phyloP scores from a whole-genome alignment of 2,113 vertebrate genomes.

The Sinocyclocheilus maitianheensis region DNA sequence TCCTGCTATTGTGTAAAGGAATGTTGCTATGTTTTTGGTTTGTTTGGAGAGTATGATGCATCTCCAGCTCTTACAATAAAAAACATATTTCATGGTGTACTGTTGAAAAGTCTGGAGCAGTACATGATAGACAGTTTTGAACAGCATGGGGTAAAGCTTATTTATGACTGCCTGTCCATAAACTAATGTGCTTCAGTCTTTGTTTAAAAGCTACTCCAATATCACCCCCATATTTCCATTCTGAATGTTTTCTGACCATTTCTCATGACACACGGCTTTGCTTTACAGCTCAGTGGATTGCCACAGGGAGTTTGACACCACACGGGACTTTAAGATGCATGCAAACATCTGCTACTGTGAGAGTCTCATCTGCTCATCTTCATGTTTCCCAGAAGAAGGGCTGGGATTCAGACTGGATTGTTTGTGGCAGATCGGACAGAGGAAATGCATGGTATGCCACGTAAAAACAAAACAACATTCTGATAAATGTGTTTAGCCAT shows the following conservation, averaged over 20 bases:
- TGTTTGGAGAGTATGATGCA: constrained; percentile 47
- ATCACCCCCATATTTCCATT: background rate
- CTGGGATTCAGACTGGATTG: background rate
- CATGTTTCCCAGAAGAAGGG: constrained; percentile 15
- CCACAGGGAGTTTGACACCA: constrained; percentile 23
- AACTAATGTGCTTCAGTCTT: background rate
- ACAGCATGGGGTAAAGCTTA: background rate
- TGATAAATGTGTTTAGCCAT: background rate
- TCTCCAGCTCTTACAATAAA: constrained; percentile 39
- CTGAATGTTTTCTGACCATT: background rate
- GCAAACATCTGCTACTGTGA: constrained; percentile 31
- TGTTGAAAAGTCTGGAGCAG: background rate
- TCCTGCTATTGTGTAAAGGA: constrained; percentile 74
- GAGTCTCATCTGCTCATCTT: background rate
- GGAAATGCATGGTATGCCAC: constrained; percentile 14
- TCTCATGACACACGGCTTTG: constrained; percentile 27
- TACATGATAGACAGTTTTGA: background rate
- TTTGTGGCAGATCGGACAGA: constrained; percentile 12
- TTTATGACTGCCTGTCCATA: background rate
- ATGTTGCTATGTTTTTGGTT: constrained; percentile 60
- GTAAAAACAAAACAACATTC: background rate
- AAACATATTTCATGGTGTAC: constrained; percentile 33
- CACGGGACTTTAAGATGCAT: constrained; percentile 27
- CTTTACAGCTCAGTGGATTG: constrained; percentile 19
- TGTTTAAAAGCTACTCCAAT: background rate